phyloP scores from a whole-genome alignment of 2,888 invertebrate genomes.

The Luperina nickerlii region DNA sequence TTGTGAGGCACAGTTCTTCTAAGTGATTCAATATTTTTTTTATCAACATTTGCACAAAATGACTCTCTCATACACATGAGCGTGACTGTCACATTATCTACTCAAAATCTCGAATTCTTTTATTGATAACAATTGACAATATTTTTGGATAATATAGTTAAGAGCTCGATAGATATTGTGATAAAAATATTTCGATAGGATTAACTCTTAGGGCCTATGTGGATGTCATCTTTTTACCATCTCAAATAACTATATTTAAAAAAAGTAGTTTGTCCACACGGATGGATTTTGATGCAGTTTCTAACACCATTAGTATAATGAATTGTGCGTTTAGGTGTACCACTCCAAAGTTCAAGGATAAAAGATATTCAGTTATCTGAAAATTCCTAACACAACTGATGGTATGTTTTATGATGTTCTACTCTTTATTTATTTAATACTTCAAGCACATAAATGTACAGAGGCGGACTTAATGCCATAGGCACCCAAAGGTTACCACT shows the following conservation, averaged over 20 bases:
- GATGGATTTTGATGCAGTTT: neutral
- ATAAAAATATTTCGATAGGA: conserved; percentile 28
- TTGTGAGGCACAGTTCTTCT: neutral
- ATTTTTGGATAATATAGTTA: conserved; percentile 12
- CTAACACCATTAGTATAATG: neutral
- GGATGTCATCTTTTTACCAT: neutral
- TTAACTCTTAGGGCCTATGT: neutral
- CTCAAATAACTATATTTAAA: neutral
- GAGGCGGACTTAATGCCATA: too few relatives aligned
- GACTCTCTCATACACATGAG: neutral
- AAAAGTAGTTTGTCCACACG: neutral
- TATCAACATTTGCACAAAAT: neutral
- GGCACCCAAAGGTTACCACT: too few relatives aligned
- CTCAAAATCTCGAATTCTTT: conserved; percentile 27
- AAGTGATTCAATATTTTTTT: conserved; percentile 9
- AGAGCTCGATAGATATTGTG: conserved; percentile 6
- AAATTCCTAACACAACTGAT: neutral
- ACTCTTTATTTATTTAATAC: too few relatives aligned
- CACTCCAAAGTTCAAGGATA: neutral
- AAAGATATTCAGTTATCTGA: neutral
- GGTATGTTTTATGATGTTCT: too few relatives aligned
- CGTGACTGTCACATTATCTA: conserved; percentile 8
- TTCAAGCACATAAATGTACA: too few relatives aligned
- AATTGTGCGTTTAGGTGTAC: neutral
- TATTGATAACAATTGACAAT: conserved; percentile 40